Conservation (phyloP, 1,140 invertebrate species). For the Drosophila grimshawi region DNA sequence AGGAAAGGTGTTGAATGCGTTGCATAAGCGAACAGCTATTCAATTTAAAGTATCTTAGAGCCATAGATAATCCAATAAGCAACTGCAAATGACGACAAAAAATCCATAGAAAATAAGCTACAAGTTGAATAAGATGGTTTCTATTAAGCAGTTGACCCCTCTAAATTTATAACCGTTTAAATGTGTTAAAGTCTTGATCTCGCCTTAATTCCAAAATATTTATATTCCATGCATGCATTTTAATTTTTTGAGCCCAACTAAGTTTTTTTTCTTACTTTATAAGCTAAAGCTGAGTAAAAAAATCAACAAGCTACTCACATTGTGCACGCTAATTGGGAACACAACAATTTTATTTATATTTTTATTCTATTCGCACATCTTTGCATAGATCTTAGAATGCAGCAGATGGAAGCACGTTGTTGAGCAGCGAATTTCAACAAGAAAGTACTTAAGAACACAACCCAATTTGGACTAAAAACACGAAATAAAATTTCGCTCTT, state of each 20-base stretch:
- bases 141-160: no score
- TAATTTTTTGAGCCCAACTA: no score
- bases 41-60: not conserved
- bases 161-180: no score
- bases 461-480: not conserved
- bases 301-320: no score
- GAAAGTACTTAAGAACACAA: not conserved
- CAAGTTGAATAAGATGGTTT: not conserved
- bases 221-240: no score
- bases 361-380: not conserved
- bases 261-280: no score
- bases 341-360: not conserved
- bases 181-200: no score
- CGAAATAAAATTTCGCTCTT: not conserved
- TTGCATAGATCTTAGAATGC: not conserved
- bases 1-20: not conserved
- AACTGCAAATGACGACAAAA: not conserved
- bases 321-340: no score
- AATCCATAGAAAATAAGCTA: not conserved
- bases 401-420: not conserved
- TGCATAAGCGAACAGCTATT: not conserved
- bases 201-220: no score
- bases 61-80: not conserved
- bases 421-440: not conserved
- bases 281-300: no score